phyloP scores from a whole-genome alignment of 2,113 vertebrate genomes.

The Carassius auratus region DNA sequence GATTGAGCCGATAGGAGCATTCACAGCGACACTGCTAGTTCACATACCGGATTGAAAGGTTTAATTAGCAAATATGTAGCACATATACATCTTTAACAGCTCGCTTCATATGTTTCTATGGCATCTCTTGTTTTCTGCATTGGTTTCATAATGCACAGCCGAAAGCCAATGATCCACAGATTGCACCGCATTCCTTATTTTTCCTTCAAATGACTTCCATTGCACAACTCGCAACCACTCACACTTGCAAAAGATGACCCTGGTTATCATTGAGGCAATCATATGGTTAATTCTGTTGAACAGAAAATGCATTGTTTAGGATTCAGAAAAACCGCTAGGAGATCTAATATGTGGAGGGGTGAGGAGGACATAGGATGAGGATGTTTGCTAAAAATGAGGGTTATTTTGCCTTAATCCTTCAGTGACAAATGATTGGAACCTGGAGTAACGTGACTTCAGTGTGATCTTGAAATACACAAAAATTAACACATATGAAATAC shows the following conservation, averaged over 20 bases:
- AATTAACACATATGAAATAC: not conserved
- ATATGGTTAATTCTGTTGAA: not conserved
- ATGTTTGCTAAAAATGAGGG: not conserved
- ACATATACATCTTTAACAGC: not conserved
- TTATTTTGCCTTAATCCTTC: slow-evolving; percentile 8
- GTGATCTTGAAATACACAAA: not conserved
- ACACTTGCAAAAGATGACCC: slow-evolving; percentile 2
- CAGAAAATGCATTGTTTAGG: not conserved
- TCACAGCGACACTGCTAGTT: not conserved
- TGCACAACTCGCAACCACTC: slow-evolving; percentile 39
- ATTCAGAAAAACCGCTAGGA: not conserved
- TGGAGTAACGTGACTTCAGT: not conserved
- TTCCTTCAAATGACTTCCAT: slow-evolving; percentile 9
- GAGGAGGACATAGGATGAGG: no score
- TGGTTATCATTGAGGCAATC: not conserved
- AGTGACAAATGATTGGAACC: not conserved
- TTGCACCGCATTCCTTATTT: slow-evolving; percentile 19
- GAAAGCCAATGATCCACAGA: slow-evolving; percentile 27
- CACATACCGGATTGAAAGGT: not conserved
- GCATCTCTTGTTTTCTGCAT: slow-evolving; percentile 19
- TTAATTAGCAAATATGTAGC: not conserved
- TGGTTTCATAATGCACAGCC: slow-evolving; percentile 44
- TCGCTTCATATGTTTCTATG: not conserved
- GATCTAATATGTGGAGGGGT: not conserved
- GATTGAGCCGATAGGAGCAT: not conserved